Conservation (phyloP, 2,797 vertebrate species). For the Sebastes dallii region DNA sequence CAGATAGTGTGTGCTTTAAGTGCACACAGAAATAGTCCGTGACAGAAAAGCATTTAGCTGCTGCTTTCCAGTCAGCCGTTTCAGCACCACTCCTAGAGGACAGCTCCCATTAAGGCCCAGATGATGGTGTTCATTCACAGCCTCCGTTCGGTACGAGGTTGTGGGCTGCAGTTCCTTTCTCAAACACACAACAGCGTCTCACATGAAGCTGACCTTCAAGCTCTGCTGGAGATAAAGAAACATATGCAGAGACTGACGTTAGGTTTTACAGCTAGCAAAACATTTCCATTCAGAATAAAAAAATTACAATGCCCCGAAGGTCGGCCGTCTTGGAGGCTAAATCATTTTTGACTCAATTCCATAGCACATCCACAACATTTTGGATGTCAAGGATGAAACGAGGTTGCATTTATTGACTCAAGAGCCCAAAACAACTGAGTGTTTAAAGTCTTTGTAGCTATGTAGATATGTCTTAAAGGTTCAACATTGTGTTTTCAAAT, state of each 20-base stretch:
- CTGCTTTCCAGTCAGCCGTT: constrained; percentile 20
- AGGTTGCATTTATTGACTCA: neutral
- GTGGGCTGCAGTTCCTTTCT: neutral
- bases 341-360: neutral
- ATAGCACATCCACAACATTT: neutral
- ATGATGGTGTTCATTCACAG: neutral
- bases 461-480: neutral
- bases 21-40: neutral
- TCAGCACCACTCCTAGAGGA: constrained; percentile 51
- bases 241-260: neutral
- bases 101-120: constrained; percentile 34
- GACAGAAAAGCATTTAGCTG: constrained; percentile 3
- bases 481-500: no score
- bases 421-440: neutral
- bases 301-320: neutral
- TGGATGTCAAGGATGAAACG: neutral
- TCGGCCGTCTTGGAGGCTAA: neutral
- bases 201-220: neutral
- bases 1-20: neutral
- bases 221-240: neutral
- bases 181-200: neutral
- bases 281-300: constrained; percentile 4
- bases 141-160: neutral
- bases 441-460: neutral
- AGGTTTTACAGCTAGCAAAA: neutral